A percentile compares a stretch with the other conserved stretches of the same genome.
These are phyloP conservation scores for Cheilosia vernalis DNA, from an alignment of 2,888 invertebrate genomes.

Conservation along the genomic window DNA sequence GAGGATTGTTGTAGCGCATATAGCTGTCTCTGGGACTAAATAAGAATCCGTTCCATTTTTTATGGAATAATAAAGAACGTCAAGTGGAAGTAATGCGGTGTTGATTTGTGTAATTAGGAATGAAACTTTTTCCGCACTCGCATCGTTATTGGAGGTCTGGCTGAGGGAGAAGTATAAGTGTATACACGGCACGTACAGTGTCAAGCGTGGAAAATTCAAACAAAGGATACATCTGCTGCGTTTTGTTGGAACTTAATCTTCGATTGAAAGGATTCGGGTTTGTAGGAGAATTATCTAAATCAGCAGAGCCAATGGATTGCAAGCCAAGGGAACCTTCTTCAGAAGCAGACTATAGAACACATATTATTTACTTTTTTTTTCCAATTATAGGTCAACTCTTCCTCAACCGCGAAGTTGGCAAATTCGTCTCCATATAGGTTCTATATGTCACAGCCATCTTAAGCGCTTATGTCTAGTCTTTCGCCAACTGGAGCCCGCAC, in stretches of 20 bases:
- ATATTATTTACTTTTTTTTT: too few species aligned
- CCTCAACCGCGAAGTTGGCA: too few species aligned
- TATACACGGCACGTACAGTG: neutral
- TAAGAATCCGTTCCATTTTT: conserved; percentile 19
- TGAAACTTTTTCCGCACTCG: neutral
- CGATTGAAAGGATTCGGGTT: too few species aligned
- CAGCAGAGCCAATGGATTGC: too few species aligned
- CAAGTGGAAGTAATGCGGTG: conserved; percentile 25
- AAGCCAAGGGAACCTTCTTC: too few species aligned
- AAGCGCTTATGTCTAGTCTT: too few species aligned
- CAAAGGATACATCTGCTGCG: neutral
- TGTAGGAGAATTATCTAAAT: too few species aligned
- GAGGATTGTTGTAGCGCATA: conserved; percentile 18
- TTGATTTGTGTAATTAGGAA: conserved; percentile 43
- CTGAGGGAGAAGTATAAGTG: neutral
- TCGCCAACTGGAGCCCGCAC: too few species aligned
- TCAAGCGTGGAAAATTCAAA: conserved; percentile 2
- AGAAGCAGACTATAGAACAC: too few species aligned
- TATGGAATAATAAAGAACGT: conserved; percentile 23
- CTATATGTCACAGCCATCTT: too few species aligned
- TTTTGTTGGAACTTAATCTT: neutral
- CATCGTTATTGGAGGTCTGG: conserved; percentile 5
- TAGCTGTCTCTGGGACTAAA: conserved; percentile 6
- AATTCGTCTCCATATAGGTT: too few species aligned
- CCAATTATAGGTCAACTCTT: too few species aligned